Percentiles rank a stretch among this genome's conserved stretches.
phyloP scores from a whole-genome alignment of 2,888 invertebrate genomes.

The Oxycera nigricornis region DNA sequence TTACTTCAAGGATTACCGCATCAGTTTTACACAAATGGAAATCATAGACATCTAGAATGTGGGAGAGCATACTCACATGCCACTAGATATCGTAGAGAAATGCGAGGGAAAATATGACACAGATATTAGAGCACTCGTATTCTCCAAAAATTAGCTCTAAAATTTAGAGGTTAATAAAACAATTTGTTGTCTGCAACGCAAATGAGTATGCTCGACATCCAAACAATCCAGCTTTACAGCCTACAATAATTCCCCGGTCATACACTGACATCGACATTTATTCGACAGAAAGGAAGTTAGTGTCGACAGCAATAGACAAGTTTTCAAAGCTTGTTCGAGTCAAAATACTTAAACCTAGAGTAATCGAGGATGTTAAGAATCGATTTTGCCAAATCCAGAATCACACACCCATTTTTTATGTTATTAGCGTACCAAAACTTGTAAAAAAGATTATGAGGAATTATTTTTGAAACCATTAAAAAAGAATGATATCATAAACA shows the following conservation, averaged over 20 bases:
- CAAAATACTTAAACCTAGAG: too few relatives aligned
- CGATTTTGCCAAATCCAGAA: constrained; percentile 6
- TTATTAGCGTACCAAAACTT: not conserved
- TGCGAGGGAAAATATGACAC: not conserved
- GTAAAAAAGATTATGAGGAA: not conserved
- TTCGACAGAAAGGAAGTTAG: constrained; percentile 38
- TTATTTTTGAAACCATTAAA: not conserved
- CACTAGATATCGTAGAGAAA: not conserved
- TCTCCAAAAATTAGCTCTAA: constrained; percentile 42
- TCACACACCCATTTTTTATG: not conserved
- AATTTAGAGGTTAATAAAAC: constrained; percentile 31
- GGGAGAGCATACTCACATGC: not conserved
- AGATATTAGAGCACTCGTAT: constrained; percentile 15
- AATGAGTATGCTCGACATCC: constrained; percentile 3
- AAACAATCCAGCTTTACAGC: constrained; percentile 27
- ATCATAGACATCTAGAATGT: too few relatives aligned
- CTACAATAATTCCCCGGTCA: not conserved
- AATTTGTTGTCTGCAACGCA: constrained; percentile 35
- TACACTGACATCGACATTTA: constrained; percentile 38
- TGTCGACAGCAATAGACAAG: constrained; percentile 44
- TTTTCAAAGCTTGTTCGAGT: constrained; percentile 44
- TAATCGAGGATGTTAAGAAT: constrained; percentile 38
- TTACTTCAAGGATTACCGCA: not conserved
- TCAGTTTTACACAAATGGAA: not conserved
- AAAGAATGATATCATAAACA: constrained; percentile 40